These are phyloP conservation scores for Acanthiza pusilla DNA, from an alignment of 2,797 vertebrate species.

Conservation along the genomic window DNA sequence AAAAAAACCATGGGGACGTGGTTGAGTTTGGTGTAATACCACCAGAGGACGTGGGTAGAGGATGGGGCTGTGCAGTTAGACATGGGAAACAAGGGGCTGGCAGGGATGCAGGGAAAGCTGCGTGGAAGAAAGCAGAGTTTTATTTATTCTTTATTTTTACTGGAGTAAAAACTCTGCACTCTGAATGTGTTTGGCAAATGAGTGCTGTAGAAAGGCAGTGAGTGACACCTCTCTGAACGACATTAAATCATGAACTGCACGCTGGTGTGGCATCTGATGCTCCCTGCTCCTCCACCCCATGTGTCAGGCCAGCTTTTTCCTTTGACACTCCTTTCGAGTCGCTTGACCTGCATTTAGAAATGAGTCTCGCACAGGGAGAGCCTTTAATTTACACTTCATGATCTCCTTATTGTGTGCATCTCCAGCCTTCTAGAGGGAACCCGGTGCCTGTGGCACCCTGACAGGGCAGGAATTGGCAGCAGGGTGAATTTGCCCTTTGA, in stretches of 20 bases:
- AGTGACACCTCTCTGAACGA: not conserved
- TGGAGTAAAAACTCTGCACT: not conserved
- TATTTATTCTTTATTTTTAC: too few species aligned
- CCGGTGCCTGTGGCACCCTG: not conserved
- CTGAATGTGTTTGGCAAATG: not conserved
- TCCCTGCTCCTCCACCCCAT: not conserved
- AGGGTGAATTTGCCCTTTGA: not conserved
- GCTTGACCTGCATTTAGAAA: conserved; percentile 22
- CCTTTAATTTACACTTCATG: not conserved
- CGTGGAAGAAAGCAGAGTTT: not conserved
- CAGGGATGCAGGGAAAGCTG: not conserved
- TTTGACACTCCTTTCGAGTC: not conserved
- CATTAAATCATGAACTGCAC: not conserved
- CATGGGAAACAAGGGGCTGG: not conserved
- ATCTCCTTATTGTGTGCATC: not conserved
- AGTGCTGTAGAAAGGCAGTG: not conserved
- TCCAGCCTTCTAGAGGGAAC: not conserved
- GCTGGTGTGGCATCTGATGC: not conserved
- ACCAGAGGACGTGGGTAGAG: not conserved
- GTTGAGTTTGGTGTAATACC: not conserved
- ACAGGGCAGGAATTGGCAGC: not conserved
- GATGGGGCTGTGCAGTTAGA: not conserved
- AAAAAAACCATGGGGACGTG: rapidly evolving
- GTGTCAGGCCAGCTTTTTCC: not conserved
- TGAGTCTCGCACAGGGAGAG: not conserved